phyloP scores from a whole-genome alignment of 1,140 invertebrate genomes.

The Heliconius himera region DNA sequence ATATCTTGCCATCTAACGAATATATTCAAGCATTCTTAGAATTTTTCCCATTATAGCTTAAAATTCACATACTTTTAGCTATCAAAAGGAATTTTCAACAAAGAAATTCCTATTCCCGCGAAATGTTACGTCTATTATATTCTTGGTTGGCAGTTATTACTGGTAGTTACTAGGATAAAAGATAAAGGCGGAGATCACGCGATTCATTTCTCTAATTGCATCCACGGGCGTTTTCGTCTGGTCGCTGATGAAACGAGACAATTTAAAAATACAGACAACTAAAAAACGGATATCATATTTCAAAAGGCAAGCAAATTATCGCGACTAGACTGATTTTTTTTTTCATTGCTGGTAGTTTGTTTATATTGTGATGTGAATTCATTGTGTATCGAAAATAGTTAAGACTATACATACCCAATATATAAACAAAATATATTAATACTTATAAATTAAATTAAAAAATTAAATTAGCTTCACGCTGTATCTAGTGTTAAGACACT shows the following conservation, averaged over 20 bases:
- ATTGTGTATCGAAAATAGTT: neutral
- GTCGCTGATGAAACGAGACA: slow-evolving; percentile 44
- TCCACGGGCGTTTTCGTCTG: slow-evolving; percentile 50
- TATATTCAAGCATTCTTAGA: slow-evolving; percentile 24
- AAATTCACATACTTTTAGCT: slow-evolving; percentile 30
- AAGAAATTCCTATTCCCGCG: slow-evolving; percentile 49
- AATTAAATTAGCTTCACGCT: no score
- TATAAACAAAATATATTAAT: no score
- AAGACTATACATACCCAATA: no score
- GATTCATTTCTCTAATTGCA: slow-evolving; percentile 69
- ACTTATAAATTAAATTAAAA: no score
- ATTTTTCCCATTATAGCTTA: slow-evolving; percentile 30
- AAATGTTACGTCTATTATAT: slow-evolving; percentile 56
- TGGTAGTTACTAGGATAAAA: slow-evolving; percentile 57
- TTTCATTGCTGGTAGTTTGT: neutral
- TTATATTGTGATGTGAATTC: neutral
- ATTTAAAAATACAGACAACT: slow-evolving; percentile 45
- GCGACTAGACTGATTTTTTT: slow-evolving; percentile 16
- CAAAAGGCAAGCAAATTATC: slow-evolving; percentile 7
- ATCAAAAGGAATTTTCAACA: slow-evolving; percentile 55
- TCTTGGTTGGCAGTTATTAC: slow-evolving; percentile 47
- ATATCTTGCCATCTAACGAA: slow-evolving; percentile 26
- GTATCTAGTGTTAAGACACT: no score
- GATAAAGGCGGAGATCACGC: slow-evolving; percentile 63
- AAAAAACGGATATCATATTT: slow-evolving; percentile 42